phyloP scores from a whole-genome alignment of 64 coral and sea anemone species.

The Pocillopora damicornis region DNA sequence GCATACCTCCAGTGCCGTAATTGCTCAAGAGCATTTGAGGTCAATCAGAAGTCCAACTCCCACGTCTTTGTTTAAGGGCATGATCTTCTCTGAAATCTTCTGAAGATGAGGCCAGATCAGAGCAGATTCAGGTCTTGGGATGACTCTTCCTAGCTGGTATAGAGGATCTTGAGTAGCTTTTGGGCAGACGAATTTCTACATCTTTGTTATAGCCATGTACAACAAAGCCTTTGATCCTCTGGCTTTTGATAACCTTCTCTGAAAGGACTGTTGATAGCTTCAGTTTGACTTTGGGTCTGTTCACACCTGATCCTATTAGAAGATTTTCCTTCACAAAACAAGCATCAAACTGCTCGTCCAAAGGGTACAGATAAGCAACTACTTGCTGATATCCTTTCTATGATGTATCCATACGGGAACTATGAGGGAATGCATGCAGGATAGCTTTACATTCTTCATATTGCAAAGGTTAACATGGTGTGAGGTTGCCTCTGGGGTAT shows the following conservation, averaged over 20 bases:
- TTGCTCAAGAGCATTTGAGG: slow-evolving; percentile 1
- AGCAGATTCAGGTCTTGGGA: slow-evolving; percentile 21
- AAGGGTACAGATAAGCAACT: neutral
- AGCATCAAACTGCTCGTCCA: slow-evolving; percentile 10
- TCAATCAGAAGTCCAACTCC: slow-evolving; percentile 47
- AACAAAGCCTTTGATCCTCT: neutral
- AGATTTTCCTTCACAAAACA: slow-evolving; percentile 4
- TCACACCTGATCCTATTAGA: neutral
- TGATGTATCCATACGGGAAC: neutral
- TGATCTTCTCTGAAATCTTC: neutral
- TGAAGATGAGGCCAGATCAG: slow-evolving; percentile 15
- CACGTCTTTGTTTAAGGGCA: neutral
- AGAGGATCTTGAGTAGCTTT: slow-evolving; percentile 26
- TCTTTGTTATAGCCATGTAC: slow-evolving; percentile 13
- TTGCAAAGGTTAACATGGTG: neutral
- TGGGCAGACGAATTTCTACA: slow-evolving; percentile 10
- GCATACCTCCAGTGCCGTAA: neutral
- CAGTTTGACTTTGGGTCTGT: slow-evolving; percentile 5
- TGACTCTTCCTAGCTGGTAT: slow-evolving; percentile 32
- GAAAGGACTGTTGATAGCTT: neutral
- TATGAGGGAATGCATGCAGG: slow-evolving; percentile 7
- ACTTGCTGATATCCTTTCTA: neutral
- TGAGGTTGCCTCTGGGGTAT: neutral
- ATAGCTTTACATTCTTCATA: neutral
- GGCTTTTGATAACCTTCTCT: slow-evolving; percentile 3